Conservation (phyloP, 2,113 vertebrate species). For the Cyphomyrus plagiostoma region DNA sequence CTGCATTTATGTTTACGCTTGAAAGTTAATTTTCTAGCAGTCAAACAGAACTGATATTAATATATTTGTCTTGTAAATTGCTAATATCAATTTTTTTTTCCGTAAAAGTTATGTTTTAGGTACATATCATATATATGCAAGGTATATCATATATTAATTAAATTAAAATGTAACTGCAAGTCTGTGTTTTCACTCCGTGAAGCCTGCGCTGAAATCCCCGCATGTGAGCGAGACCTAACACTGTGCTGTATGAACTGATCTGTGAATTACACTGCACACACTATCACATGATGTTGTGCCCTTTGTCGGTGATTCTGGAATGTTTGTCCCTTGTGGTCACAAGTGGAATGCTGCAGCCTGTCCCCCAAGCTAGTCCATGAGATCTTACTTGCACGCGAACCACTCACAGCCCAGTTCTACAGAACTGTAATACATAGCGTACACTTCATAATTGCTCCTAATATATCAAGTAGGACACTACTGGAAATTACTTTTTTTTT, state of each 20-base stretch:
- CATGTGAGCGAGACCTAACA: neutral
- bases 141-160: neutral
- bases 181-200: neutral
- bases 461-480: slow-evolving; percentile 2
- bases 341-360: neutral
- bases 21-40: neutral
- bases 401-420: neutral
- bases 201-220: neutral
- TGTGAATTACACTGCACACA: neutral
- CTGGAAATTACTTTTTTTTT: neutral
- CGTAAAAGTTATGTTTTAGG: neutral
- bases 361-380: neutral
- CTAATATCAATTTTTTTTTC: neutral
- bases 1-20: neutral
- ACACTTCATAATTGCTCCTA: neutral
- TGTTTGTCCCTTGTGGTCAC: neutral
- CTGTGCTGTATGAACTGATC: neutral
- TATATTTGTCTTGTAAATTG: neutral
- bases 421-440: neutral
- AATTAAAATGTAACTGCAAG: neutral
- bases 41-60: neutral
- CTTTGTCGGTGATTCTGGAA: neutral
- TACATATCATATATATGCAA: neutral
- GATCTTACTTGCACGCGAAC: neutral
- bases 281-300: neutral